Base-by-base conservation (phyloP, 2,888 invertebrate genomes). In the Drosophila falleni region DNA sequence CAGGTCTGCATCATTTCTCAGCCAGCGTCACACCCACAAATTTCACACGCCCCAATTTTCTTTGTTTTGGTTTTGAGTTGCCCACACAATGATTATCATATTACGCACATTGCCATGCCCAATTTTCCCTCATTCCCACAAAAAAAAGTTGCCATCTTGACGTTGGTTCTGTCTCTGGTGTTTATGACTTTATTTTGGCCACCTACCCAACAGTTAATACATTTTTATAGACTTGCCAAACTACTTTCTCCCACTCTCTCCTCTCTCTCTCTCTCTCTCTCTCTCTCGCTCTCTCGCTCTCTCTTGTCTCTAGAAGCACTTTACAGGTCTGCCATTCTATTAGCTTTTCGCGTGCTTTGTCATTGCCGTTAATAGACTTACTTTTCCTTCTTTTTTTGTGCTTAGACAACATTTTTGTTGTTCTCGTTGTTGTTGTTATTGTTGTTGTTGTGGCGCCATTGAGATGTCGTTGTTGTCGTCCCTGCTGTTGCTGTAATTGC, bases 331-430 rank as follows among this genome's bases (percentile, higher is more conserved):
- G 81, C 80, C 70, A 89, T 86, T 78, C 89, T 86, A 89, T 86
- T 88, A 89, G 87, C 84, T 89, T 89, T 89, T 89, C 87, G 89
- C 87, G 89, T 87, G 81, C 83, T 83, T 80, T 86, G 86, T 89
- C 89, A 88, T 86, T 80, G 88, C 81, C 67, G 87, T 88, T 86
- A 86, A 86, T 86, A 89, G 89, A 89, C 89, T 83, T 88, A 80
- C 81, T 83, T 89, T 79, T 65, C 61, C 71, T 68, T 61, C 61
- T 50, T 60, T 26, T 39, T 37, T 42, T 50, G 49, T 56, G 74
- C 42, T 62, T 62, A 44, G 62, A 59, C 55, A 58, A 39, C 9
- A 41, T 53, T 63, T 54, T 62, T 62, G 54, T 62, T 60, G 61
- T 42, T 39, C 11, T 39, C n/a, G 42, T 5, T 41, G 35, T 33